A percentile compares a stretch with the other conserved stretches of the same genome.
Conservation (phyloP, 1,140 invertebrate genomes). For the Drosophila ohnishii region DNA sequence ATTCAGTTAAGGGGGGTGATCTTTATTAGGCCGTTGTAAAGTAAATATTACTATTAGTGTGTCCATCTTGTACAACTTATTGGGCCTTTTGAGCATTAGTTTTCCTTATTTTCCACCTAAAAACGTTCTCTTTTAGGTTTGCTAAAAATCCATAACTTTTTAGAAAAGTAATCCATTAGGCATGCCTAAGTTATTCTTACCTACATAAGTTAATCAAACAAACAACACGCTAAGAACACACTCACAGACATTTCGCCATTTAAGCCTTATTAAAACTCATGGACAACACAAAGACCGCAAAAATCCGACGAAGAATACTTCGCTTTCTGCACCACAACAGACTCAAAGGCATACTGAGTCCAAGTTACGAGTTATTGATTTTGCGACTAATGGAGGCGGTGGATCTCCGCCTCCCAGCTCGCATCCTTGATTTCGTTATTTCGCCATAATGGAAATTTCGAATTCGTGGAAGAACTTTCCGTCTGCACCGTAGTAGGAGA, state of each 20-base stretch:
- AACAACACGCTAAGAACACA: conserved; percentile 5
- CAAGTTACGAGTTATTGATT: conserved; percentile 36
- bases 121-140: not conserved
- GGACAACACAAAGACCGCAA: conserved; percentile 10
- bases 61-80: not conserved
- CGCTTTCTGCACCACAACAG: conserved; percentile 9
- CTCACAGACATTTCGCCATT: not conserved
- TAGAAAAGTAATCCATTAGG: conserved; percentile 1
- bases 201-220: conserved; percentile 27
- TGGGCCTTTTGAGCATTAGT: too few species aligned
- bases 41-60: not conserved
- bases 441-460: conserved; percentile 48
- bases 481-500: conserved; percentile 3
- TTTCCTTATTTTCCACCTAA: not conserved
- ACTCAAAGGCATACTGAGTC: conserved; percentile 17
- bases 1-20: too few species aligned
- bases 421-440: conserved; percentile 24
- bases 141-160: not conserved
- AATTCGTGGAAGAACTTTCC: conserved; percentile 15
- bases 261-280: conserved; percentile 12
- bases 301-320: conserved; percentile 8
- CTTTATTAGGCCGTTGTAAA: too few species aligned
- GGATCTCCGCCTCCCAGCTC: conserved; percentile 1
- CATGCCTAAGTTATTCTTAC: conserved; percentile 10
- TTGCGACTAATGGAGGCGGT: conserved; percentile 13